Evolutionary conservation across 2,797 vertebrate genomes (phyloP).

Genomic region (Ficedula albicollis): DNA sequence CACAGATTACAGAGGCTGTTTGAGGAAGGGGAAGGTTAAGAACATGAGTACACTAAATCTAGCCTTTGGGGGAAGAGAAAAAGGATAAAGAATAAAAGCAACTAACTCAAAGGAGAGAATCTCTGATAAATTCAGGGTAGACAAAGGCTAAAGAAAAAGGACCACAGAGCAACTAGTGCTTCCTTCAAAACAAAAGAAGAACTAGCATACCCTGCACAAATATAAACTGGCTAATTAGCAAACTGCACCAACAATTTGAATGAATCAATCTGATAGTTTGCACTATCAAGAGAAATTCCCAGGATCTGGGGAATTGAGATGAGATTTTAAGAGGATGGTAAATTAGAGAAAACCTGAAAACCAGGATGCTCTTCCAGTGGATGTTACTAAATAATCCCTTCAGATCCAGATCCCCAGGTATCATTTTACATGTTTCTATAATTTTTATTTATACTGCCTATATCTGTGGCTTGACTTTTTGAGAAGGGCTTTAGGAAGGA

Average conservation of each 20-base stretch:
- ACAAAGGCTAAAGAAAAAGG: not conserved
- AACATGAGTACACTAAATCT: not conserved
- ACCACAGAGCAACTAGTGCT: not conserved
- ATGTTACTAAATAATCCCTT: not conserved
- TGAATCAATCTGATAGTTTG: not conserved
- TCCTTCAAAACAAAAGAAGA: not conserved
- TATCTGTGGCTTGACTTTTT: not conserved
- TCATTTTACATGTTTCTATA: not conserved
- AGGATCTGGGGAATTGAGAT: rapidly evolving
- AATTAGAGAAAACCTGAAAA: not conserved
- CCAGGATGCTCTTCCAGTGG: not conserved
- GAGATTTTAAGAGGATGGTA: not conserved
- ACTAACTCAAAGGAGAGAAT: not conserved
- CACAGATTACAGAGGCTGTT: not conserved
- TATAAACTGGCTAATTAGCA: not conserved
- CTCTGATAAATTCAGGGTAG: not conserved
- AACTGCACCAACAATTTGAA: not conserved
- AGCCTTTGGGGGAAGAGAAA: not conserved
- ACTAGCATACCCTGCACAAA: not conserved
- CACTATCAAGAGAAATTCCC: not conserved
- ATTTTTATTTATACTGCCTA: not conserved
- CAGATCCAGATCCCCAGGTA: not conserved
- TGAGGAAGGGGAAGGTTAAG: not conserved
- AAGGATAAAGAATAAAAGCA: not conserved
- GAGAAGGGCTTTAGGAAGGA: not conserved